Percentiles rank a stretch among this genome's conserved stretches.
These are phyloP conservation scores for Dorcus parallelipipedus DNA, from an alignment of 2,888 invertebrate species.

Conservation along the genomic window DNA sequence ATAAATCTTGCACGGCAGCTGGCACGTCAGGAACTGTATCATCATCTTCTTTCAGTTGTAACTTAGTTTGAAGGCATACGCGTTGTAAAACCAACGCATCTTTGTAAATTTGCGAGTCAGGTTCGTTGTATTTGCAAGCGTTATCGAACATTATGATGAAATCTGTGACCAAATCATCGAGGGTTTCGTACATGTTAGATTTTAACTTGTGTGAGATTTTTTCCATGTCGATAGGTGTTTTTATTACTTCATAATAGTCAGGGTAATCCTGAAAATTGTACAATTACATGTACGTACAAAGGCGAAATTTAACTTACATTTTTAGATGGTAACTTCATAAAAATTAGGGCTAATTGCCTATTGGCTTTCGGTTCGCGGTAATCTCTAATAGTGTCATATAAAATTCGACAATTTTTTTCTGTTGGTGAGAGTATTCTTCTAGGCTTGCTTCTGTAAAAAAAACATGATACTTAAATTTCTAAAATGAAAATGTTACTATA, in stretches of 20 bases:
- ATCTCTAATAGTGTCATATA: conserved; percentile 88
- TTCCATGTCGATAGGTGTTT: conserved; percentile 95
- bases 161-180: conserved; percentile 87
- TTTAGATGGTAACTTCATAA: conserved; percentile 92
- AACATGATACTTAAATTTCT: conserved; percentile 1
- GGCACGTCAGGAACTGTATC: conserved; percentile 87
- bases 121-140: conserved; percentile 96
- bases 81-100: conserved; percentile 92
- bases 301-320: conserved; percentile 50
- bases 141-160: conserved; percentile 93
- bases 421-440: conserved; percentile 57
- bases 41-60: conserved; percentile 76
- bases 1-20: conserved; percentile 84
- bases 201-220: conserved; percentile 85
- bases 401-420: conserved; percentile 75
- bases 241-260: conserved; percentile 96
- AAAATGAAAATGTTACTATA: not conserved
- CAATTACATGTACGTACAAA: not conserved
- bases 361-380: conserved; percentile 79
- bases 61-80: conserved; percentile 87
- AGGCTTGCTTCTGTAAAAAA: conserved; percentile 41
- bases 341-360: conserved; percentile 89
- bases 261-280: conserved; percentile 72
- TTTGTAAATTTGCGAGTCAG: conserved; percentile 95
- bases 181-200: conserved; percentile 68